These are phyloP conservation scores for Melinopterus prodromus DNA, from an alignment of 2,888 invertebrate species.

Conservation along the genomic window DNA sequence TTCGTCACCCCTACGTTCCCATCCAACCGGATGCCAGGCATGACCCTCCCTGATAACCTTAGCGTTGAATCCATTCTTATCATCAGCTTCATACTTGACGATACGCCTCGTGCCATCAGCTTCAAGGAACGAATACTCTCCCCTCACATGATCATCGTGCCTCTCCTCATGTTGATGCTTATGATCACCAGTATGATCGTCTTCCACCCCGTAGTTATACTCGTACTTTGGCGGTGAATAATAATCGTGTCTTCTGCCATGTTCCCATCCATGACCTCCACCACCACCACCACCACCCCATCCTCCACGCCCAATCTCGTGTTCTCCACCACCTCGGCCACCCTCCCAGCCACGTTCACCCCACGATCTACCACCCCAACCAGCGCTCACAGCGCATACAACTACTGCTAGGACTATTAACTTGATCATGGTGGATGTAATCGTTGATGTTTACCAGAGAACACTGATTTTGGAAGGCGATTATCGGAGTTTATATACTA, in stretches of 20 bases:
- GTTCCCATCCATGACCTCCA: constrained; percentile 49
- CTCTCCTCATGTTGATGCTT: constrained; percentile 59
- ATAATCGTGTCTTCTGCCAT: constrained; percentile 38
- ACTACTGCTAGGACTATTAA: constrained; percentile 15
- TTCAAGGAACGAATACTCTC: constrained; percentile 59
- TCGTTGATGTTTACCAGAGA: background rate
- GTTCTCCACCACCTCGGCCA: background rate
- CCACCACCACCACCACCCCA: constrained; percentile 13
- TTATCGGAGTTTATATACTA: background rate
- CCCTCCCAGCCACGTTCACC: constrained; percentile 16
- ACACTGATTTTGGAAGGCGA: background rate
- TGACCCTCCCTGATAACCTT: constrained; percentile 34
- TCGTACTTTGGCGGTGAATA: constrained; percentile 59
- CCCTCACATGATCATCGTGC: constrained; percentile 58
- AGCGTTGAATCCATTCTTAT: constrained; percentile 59
- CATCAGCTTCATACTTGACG: constrained; percentile 60
- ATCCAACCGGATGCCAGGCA: constrained; percentile 32
- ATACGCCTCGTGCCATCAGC: constrained; percentile 59
- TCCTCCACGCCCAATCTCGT: background rate
- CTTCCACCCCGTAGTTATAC: constrained; percentile 58
- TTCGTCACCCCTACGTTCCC: background rate
- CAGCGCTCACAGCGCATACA: background rate
- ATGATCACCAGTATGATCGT: constrained; percentile 60
- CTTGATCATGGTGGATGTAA: constrained; percentile 27
- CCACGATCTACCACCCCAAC: constrained; percentile 15